These are phyloP conservation scores for Aldabrachelys gigantea DNA, from an alignment of 2,113 vertebrate genomes.

Conservation along the genomic window DNA sequence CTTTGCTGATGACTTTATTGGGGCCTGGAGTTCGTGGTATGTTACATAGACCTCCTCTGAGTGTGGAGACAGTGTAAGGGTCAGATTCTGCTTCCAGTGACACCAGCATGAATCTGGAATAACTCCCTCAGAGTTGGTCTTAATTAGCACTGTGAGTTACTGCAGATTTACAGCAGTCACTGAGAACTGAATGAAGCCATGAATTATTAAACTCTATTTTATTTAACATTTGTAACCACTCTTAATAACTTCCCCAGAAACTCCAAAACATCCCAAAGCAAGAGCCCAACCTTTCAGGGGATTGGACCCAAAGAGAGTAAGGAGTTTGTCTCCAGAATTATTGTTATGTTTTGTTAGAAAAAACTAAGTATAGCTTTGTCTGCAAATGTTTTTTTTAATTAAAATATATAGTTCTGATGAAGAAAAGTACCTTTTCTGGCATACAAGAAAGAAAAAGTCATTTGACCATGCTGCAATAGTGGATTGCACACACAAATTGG, in stretches of 20 bases:
- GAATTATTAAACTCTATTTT: not conserved
- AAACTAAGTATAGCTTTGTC: not conserved
- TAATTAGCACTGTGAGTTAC: not conserved
- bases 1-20: not conserved
- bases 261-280: accelerated
- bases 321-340: accelerated
- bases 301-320: accelerated
- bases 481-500: not conserved
- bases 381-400: not conserved
- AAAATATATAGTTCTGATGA: not conserved
- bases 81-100: not conserved
- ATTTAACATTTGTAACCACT: not conserved
- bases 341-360: not conserved
- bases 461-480: not conserved
- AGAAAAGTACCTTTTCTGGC: not conserved
- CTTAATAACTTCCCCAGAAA: not conserved
- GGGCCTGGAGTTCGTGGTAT: accelerated
- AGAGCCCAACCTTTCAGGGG: not conserved
- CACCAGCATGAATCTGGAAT: not conserved
- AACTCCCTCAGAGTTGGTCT: not conserved
- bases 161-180: not conserved
- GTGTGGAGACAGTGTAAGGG: not conserved
- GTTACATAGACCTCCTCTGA: not conserved
- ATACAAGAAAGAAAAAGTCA: not conserved
- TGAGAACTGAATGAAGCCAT: not conserved